Evolutionary conservation across 2,113 vertebrate species (phyloP), one percentile per base, ranked within the genome.

Genomic region (Heterocephalus glaber): DNA sequence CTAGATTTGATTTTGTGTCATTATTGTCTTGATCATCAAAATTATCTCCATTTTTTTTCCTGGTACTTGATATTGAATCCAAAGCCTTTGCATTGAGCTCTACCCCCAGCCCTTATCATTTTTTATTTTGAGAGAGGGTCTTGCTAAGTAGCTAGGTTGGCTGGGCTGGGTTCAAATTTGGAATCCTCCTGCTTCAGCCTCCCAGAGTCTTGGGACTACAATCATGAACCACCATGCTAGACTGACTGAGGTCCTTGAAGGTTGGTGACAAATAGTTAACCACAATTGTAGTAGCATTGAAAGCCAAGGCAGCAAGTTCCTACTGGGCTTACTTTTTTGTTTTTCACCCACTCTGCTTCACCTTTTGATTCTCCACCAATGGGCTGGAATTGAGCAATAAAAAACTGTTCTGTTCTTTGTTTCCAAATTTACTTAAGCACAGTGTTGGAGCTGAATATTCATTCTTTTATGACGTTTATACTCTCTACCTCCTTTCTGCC

Each of bases 371-470:
- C 60, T 79, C 14, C 19, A 66, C 61, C 86, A 83, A 80, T 74
- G 52, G 77, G 44, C 41, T 95, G 86, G 76, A 79, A 86, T 79
- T 58, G 54, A 94, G 54, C 94, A 95, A 68, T 72, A 66, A 66
- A 60, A 81, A 61, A 54, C 35, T 47, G 4, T 30, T 54, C 26
- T 35, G 47, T 26, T 97, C 30, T 61, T 86, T 56, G 52, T 13
- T 14, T 13, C 12, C 24, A 86, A 72, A 66, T 89, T 95, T 77
- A 89, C 79, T 68, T 52, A 77, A n/a, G 85, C 54, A 85, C 65
- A 90, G 0, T 88, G 95, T 96, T 63, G 41, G 76, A 95, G 13
- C 26, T 49, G 66, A 66, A 91, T 83, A 65, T 72, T 86, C 5
- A 22, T 47, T 61, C 14, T 72, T 96, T 88, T 66, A 70, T 66